These are phyloP conservation scores for Glaucomys volans DNA, from an alignment of 2,113 vertebrate species.

Conservation along the genomic window DNA sequence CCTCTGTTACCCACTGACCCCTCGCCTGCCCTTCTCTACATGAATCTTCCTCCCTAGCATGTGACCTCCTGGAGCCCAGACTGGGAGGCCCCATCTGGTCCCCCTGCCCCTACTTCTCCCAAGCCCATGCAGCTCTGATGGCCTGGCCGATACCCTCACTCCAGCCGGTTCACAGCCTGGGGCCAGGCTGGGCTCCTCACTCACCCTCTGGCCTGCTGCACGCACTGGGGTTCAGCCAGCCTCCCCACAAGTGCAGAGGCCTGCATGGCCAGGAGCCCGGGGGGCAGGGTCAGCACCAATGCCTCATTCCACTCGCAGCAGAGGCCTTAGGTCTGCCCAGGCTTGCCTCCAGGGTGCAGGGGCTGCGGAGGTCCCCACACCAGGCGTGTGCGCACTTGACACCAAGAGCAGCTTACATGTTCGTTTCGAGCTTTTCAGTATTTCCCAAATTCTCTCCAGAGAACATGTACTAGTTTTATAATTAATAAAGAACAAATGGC, in stretches of 20 bases:
- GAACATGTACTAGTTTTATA: neutral
- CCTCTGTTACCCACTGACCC: neutral
- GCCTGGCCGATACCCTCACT: rapidly evolving
- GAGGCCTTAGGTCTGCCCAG: neutral
- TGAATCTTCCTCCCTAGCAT: neutral
- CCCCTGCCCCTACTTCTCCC: neutral
- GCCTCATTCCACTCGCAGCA: neutral
- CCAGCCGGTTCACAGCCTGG: neutral
- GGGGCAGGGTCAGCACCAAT: neutral
- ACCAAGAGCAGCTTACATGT: rapidly evolving
- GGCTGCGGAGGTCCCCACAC: rapidly evolving
- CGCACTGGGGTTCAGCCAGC: neutral
- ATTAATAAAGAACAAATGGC: neutral
- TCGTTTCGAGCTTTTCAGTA: neutral
- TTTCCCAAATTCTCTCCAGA: neutral
- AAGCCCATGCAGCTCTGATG: rapidly evolving
- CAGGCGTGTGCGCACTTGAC: too few species aligned
- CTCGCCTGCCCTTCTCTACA: neutral
- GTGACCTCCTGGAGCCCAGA: neutral
- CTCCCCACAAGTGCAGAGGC: neutral
- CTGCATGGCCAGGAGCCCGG: neutral
- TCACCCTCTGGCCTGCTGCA: rapidly evolving
- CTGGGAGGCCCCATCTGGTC: rapidly evolving
- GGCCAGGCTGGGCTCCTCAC: neutral
- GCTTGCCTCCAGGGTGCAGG: neutral